Percentiles rank a stretch among this genome's conserved stretches.
These are phyloP conservation scores for Solenodon paradoxus DNA, from an alignment of 2,113 vertebrate genomes.

Conservation along the genomic window DNA sequence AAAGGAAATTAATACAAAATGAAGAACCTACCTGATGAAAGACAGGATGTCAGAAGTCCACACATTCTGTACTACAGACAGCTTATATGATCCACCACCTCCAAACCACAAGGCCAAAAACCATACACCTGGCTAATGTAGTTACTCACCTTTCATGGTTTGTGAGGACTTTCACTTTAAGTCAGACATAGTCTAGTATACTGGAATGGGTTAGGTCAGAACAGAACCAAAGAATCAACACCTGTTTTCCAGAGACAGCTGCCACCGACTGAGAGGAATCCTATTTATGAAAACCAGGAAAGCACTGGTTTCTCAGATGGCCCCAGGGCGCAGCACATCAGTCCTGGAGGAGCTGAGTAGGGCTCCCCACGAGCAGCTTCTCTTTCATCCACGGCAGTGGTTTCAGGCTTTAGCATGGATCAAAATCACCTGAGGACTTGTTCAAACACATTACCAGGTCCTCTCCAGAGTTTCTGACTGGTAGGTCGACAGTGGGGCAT, in stretches of 20 bases:
- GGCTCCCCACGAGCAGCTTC: too few relatives aligned
- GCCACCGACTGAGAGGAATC: background rate
- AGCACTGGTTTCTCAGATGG: background rate
- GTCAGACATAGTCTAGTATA: background rate
- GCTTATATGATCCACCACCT: background rate
- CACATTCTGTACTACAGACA: background rate
- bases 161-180: background rate
- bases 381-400: accelerated
- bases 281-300: background rate
- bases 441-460: background rate
- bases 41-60: background rate
- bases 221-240: background rate
- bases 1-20: background rate
- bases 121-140: background rate
- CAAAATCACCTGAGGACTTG: background rate
- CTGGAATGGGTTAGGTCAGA: background rate
- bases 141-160: background rate
- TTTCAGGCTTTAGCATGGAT: background rate
- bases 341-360: accelerated
- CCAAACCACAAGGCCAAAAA: background rate
- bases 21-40: background rate
- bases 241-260: background rate
- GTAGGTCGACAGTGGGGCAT: too few relatives aligned
- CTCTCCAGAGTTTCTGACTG: background rate
- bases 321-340: too few relatives aligned